These are phyloP conservation scores for Intellagama lesueurii DNA, from an alignment of 2,797 vertebrate genomes.

Conservation along the genomic window DNA sequence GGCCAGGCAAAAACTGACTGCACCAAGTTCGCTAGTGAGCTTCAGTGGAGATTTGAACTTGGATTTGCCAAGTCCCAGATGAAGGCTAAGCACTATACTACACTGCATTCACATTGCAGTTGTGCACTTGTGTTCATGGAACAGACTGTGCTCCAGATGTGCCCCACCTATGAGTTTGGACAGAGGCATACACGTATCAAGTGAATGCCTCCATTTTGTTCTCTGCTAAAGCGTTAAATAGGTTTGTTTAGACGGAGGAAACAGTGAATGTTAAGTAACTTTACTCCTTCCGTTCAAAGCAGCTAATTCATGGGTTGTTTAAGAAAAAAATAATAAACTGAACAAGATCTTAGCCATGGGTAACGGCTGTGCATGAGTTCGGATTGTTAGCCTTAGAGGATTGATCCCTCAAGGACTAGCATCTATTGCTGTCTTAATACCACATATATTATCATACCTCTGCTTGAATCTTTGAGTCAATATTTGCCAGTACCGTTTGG, in stretches of 20 bases:
- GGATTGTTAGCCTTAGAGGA: conserved; percentile 8
- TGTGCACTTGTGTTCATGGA: too few relatives aligned
- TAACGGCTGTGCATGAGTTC: background rate
- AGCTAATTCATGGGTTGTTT: background rate
- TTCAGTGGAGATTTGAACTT: too few relatives aligned
- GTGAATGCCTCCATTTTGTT: background rate
- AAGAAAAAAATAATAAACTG: background rate
- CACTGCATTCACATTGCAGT: too few relatives aligned
- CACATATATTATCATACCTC: conserved; percentile 56
- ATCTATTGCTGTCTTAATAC: conserved; percentile 52
- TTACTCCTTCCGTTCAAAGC: background rate
- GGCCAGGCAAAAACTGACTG: too few relatives aligned
- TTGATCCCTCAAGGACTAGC: conserved; percentile 32
- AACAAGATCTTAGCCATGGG: background rate
- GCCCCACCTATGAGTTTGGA: too few relatives aligned
- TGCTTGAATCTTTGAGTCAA: conserved; percentile 40
- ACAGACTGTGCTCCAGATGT: too few relatives aligned
- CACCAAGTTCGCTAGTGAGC: too few relatives aligned
- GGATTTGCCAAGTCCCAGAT: too few relatives aligned
- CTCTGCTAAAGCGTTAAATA: background rate
- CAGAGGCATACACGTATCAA: too few relatives aligned
- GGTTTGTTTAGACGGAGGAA: background rate
- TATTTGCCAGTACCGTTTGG: conserved; percentile 34
- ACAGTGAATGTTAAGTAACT: background rate
- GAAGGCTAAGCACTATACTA: too few relatives aligned